Conservation (phyloP, 2,113 vertebrate genomes). For the Plecotus auritus region DNA sequence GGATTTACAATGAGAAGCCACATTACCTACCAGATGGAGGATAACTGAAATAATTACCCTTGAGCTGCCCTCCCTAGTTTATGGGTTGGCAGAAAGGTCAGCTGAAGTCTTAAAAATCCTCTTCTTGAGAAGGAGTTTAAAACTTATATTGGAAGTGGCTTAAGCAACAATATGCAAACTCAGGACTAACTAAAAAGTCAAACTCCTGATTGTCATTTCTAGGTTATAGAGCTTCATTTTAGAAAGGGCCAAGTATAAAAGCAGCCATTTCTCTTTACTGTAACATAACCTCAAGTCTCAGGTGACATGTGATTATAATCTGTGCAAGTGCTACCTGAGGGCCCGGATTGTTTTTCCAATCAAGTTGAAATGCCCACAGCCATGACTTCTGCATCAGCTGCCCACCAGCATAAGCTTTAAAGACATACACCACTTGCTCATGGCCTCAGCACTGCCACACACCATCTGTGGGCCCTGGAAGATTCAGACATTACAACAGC, state of each 20-base stretch:
- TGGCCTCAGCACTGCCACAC: neutral
- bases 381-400: neutral
- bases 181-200: neutral
- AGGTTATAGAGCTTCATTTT: neutral
- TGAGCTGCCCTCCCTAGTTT: neutral
- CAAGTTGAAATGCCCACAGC: neutral
- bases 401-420: neutral
- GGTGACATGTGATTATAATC: constrained; percentile 55
- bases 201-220: neutral
- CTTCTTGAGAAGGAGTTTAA: neutral
- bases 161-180: neutral
- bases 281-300: constrained; percentile 31
- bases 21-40: neutral
- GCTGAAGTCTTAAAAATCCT: neutral
- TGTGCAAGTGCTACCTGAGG: constrained; percentile 25
- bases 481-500: neutral
- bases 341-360: constrained; percentile 46
- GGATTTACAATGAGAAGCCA: neutral
- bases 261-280: neutral
- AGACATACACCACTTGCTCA: neutral
- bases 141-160: neutral
- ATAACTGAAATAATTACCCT: neutral
- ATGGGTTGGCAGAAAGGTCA: constrained; percentile 36
- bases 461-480: neutral
- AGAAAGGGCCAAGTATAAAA: neutral